Evolutionary conservation across 2,113 vertebrate species (phyloP).

Genomic region (Cygnus atratus): DNA sequence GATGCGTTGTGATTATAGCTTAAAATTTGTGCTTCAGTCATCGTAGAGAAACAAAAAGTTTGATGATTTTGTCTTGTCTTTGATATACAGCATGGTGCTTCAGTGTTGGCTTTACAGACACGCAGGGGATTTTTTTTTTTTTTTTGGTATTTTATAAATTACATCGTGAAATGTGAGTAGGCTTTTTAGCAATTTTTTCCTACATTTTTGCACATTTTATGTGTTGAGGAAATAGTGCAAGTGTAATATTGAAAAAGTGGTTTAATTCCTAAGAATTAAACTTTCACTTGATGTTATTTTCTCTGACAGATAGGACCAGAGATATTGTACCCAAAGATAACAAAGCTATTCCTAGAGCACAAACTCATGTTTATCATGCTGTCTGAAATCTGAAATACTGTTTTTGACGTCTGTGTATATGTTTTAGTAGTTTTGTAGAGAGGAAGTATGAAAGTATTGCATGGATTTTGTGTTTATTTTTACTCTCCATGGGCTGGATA

Average conservation of each 20-base stretch:
- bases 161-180: background rate
- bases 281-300: background rate
- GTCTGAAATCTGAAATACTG: background rate
- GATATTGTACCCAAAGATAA: background rate
- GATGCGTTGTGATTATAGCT: accelerated
- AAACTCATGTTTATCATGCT: background rate
- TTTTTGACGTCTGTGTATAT: background rate
- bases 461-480: background rate
- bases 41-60: background rate
- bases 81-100: background rate
- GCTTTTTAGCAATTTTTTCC: background rate
- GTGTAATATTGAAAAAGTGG: background rate
- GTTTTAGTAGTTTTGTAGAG: background rate
- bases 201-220: background rate
- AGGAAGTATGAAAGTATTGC: background rate
- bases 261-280: background rate
- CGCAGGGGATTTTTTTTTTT: background rate
- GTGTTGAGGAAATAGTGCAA: background rate
- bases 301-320: background rate
- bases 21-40: background rate
- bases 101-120: background rate
- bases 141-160: background rate
- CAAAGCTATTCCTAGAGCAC: background rate
- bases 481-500: background rate
- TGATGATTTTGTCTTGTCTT: background rate